Conservation (phyloP, 2,888 invertebrate species). For the Clostera curtula region DNA sequence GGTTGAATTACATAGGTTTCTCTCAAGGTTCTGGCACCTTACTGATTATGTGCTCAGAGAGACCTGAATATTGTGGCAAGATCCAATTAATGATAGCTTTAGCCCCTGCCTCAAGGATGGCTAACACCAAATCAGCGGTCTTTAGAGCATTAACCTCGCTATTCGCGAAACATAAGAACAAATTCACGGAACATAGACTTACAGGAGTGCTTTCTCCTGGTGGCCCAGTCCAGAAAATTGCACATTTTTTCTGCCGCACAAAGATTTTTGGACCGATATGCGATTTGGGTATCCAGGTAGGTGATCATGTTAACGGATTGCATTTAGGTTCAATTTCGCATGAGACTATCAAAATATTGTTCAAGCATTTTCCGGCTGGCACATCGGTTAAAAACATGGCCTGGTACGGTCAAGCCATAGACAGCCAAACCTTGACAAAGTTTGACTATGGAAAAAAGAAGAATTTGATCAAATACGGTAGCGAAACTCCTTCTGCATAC, state of each 20-base stretch:
- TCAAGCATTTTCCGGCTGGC: slow-evolving; percentile 39
- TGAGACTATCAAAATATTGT: slow-evolving; percentile 30
- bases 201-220: too few species aligned
- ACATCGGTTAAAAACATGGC: slow-evolving; percentile 35
- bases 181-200: too few species aligned
- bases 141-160: too few species aligned
- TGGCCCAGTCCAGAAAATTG: too few species aligned
- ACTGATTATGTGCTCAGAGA: slow-evolving; percentile 78
- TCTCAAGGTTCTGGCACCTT: slow-evolving; percentile 30
- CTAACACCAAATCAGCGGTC: slow-evolving; percentile 69
- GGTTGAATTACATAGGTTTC: slow-evolving; percentile 32
- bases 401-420: slow-evolving; percentile 44
- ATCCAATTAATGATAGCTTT: slow-evolving; percentile 74
- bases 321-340: slow-evolving; percentile 44
- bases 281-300: too few species aligned
- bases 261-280: too few species aligned
- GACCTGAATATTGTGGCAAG: slow-evolving; percentile 79
- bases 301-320: slow-evolving; percentile 26
- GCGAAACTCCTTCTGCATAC: slow-evolving; percentile 36
- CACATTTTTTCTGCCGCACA: too few species aligned
- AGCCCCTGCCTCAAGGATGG: slow-evolving; percentile 76
- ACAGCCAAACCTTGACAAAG: slow-evolving; percentile 33
- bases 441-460: slow-evolving; percentile 41
- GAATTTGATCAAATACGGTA: slow-evolving; percentile 41
- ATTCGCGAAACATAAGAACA: too few species aligned